Conservation (phyloP, 2,888 invertebrate species). For the Pseudeuparius sepicola region DNA sequence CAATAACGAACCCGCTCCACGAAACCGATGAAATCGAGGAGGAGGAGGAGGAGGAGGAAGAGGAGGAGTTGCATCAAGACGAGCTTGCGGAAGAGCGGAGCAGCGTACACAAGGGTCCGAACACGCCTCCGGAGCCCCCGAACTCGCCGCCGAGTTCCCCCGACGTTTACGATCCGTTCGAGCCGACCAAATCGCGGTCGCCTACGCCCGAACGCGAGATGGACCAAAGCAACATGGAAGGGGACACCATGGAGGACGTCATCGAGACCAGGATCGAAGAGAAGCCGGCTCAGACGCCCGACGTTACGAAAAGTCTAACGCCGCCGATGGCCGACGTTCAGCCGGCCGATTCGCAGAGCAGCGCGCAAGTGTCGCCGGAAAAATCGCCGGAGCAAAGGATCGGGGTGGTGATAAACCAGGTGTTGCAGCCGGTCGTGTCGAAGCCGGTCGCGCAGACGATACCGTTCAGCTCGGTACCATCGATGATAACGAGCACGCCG, state of each 20-base stretch:
- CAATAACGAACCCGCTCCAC: slow-evolving; percentile 50
- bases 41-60: slow-evolving; percentile 29
- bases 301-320: slow-evolving; percentile 31
- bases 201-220: slow-evolving; percentile 45
- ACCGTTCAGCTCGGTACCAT: slow-evolving; percentile 32
- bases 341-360: slow-evolving; percentile 39
- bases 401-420: slow-evolving; percentile 21
- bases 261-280: slow-evolving; percentile 24
- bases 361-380: slow-evolving; percentile 32
- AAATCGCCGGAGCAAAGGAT: slow-evolving; percentile 29
- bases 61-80: slow-evolving; percentile 18
- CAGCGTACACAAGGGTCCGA: slow-evolving; percentile 53
- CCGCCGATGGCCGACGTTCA: slow-evolving; percentile 36
- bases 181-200: slow-evolving; percentile 75
- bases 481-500: slow-evolving; percentile 35
- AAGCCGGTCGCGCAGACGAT: slow-evolving; percentile 35
- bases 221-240: slow-evolving; percentile 18
- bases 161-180: slow-evolving; percentile 84
- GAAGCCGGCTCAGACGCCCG: slow-evolving; percentile 28
- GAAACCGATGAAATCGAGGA: slow-evolving; percentile 45
- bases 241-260: slow-evolving; percentile 23
- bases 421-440: slow-evolving; percentile 27
- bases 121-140: slow-evolving; percentile 61
- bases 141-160: slow-evolving; percentile 61
- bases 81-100: slow-evolving; percentile 29